Evolutionary conservation across 2,888 invertebrate genomes (phyloP), one percentile per base, ranked within the genome.

Genomic region (Campoplex capitator): DNA sequence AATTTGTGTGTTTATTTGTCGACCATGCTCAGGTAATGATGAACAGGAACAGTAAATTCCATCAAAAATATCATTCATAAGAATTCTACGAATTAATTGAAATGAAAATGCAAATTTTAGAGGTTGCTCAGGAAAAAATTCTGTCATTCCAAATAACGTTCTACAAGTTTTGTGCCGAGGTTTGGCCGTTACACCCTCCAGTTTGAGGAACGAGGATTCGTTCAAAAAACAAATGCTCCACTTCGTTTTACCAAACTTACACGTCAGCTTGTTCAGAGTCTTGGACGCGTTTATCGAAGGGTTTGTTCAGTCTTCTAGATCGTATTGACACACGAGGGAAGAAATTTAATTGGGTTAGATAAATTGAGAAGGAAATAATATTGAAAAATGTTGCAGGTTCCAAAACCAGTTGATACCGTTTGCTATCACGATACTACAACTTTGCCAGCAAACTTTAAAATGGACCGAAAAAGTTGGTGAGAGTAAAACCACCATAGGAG

Each of bases 1-100:
- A 94, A 94, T 88, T 84, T 94, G 2, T 93, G 93, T 83, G 74
- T 85, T 51, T 93, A 92, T 82, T 90, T 94, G 9, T 91, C 92
- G 18, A 91, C 91, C 16, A 92, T 92, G 89, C 77, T 93, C 58
- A 45, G 90, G 92, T 92, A 88, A 89, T 23, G 38, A 54, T 42
- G 9, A 23, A 68, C 2, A 78, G 32, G 32, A 16, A 7, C 16
- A 35, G 11, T 23, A 28, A 23, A n/a, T 54, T 11, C 9, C 2
- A 0, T 32, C 28, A 7, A 3, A 13, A n/a, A 42, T 51, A 38
- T 9, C n/a, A 54, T 8, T 18, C 11, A 18, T 58, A 54, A 74
- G 67, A 86, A 74, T 85, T 89, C 8, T 18, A 28, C 2, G n/a
- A 9, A 8, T 45, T 56, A n/a, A 38, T 48, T 23, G 3, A 32